Conservation (phyloP, 2,113 vertebrate genomes). For the Erythrolamprus reginae region DNA sequence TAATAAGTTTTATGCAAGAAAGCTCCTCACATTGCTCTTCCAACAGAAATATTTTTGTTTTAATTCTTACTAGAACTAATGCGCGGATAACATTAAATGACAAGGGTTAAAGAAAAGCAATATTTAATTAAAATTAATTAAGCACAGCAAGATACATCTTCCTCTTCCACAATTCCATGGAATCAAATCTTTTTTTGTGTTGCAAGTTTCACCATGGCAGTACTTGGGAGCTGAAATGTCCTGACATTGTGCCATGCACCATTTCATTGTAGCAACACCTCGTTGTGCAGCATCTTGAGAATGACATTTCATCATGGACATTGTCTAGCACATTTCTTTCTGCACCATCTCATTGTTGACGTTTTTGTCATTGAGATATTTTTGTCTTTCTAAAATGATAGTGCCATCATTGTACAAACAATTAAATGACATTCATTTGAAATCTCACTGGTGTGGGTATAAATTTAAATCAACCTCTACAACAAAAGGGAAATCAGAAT, state of each 20-base stretch:
- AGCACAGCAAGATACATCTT: neutral
- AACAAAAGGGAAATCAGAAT: neutral
- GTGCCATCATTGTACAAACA: slow-evolving; percentile 34
- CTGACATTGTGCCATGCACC: slow-evolving; percentile 24
- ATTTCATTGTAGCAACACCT: slow-evolving; percentile 22
- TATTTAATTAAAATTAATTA: slow-evolving; percentile 40
- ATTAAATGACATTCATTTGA: slow-evolving; percentile 27
- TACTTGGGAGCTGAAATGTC: slow-evolving; percentile 9
- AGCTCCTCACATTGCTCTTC: slow-evolving; percentile 25
- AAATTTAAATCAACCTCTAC: neutral
- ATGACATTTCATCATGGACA: slow-evolving; percentile 41
- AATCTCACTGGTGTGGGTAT: neutral
- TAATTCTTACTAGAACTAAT: slow-evolving; percentile 13
- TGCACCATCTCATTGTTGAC: neutral
- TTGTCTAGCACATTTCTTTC: slow-evolving; percentile 23
- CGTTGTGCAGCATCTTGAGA: slow-evolving; percentile 21
- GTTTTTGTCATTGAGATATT: slow-evolving; percentile 20
- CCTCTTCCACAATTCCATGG: neutral
- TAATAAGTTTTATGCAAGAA: slow-evolving; percentile 47
- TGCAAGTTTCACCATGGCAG: slow-evolving; percentile 15
- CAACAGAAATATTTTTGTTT: slow-evolving; percentile 19
- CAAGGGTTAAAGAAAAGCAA: slow-evolving; percentile 3
- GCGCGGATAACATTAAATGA: neutral
- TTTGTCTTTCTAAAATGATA: slow-evolving; percentile 24
- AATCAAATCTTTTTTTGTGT: slow-evolving; percentile 19